Percentiles rank a stretch among this genome's conserved stretches.
Evolutionary conservation across 2,113 vertebrate species (phyloP).

Genomic region (Carassius gibelio): DNA sequence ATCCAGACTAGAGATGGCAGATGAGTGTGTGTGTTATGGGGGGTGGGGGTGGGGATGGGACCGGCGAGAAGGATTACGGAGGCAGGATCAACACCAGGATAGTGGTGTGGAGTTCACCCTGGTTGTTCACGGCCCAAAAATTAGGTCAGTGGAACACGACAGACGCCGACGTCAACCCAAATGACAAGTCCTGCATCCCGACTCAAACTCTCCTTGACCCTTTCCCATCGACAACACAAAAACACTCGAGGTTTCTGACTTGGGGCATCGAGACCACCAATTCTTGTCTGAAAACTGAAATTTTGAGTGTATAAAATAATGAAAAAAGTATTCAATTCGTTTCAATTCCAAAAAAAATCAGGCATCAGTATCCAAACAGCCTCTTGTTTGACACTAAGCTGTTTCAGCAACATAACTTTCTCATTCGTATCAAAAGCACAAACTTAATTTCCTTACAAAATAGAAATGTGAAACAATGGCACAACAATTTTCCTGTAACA

Average conservation of each 20-base stretch:
- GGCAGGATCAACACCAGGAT: slow-evolving; percentile 70
- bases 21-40: slow-evolving; percentile 41
- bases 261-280: too few relatives aligned
- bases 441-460: slow-evolving; percentile 41
- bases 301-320: too few relatives aligned
- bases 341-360: not conserved
- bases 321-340: too few relatives aligned
- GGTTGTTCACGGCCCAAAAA: slow-evolving; percentile 68
- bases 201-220: slow-evolving; percentile 47
- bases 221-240: slow-evolving; percentile 12
- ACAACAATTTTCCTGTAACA: slow-evolving; percentile 53
- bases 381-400: not conserved
- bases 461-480: slow-evolving; percentile 42
- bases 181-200: slow-evolving; percentile 34
- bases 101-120: slow-evolving; percentile 67
- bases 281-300: not conserved
- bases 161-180: slow-evolving; percentile 54
- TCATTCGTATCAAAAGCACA: slow-evolving; percentile 6
- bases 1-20: not conserved
- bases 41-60: not conserved
- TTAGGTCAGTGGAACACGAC: slow-evolving; percentile 83
- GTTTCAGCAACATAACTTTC: not conserved
- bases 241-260: not conserved
- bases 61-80: slow-evolving; percentile 69
- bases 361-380: not conserved